These are phyloP conservation scores for Garrulus glandarius DNA, from an alignment of 2,797 vertebrate genomes.

Conservation along the genomic window DNA sequence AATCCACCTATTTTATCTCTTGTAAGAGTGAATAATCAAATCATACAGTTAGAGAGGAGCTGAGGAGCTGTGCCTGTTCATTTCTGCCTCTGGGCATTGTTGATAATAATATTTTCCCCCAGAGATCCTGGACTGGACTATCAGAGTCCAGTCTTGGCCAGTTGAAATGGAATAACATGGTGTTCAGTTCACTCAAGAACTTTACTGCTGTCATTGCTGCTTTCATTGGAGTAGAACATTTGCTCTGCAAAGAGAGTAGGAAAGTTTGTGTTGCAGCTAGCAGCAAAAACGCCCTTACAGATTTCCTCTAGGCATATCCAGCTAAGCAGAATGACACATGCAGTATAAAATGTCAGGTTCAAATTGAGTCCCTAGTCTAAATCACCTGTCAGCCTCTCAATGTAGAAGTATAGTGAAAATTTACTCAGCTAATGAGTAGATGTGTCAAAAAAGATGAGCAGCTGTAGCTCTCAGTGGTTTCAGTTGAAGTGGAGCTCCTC, in stretches of 20 bases:
- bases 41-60: neutral
- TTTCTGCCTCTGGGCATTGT: neutral
- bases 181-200: neutral
- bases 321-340: accelerated
- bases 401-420: neutral
- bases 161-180: neutral
- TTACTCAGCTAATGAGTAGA: neutral
- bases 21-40: neutral
- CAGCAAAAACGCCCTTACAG: neutral
- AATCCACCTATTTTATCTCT: neutral
- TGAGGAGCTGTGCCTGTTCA: neutral
- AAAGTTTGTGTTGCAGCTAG: neutral
- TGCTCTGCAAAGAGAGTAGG: neutral
- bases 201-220: neutral
- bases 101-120: neutral
- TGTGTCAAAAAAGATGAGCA: neutral
- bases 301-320: neutral
- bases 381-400: neutral
- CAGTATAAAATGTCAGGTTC: neutral
- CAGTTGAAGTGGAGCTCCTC: neutral
- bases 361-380: neutral
- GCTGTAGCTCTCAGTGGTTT: neutral
- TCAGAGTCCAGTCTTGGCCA: neutral
- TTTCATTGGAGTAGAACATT: neutral
- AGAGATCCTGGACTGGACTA: neutral